Conservation (phyloP, 2,113 vertebrate species). For the Corythaixoides concolor region DNA sequence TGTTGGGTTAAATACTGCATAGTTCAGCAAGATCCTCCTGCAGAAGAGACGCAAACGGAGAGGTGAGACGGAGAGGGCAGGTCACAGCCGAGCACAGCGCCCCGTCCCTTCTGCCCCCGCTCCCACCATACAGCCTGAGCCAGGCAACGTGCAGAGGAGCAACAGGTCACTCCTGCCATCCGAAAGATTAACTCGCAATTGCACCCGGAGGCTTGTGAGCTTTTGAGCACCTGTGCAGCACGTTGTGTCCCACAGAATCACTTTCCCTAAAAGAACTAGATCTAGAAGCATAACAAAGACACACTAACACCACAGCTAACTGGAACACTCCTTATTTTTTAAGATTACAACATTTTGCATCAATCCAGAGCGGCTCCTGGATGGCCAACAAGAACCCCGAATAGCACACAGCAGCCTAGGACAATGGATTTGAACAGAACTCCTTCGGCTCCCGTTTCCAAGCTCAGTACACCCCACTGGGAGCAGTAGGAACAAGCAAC, state of each 20-base stretch:
- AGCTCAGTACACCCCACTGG: not conserved
- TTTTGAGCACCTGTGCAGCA: not conserved
- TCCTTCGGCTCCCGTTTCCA: not conserved
- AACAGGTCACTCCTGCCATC: not conserved
- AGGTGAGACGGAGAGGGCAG: not conserved
- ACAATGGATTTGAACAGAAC: not conserved
- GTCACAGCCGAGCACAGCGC: not conserved
- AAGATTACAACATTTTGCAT: not conserved
- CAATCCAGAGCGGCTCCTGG: not conserved
- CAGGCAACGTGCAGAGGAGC: not conserved
- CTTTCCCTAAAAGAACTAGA: not conserved
- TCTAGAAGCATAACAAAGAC: not conserved
- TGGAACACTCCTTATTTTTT: not conserved
- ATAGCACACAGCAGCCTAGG: not conserved
- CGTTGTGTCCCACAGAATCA: not conserved
- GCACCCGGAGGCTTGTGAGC: not conserved
- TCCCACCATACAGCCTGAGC: not conserved
- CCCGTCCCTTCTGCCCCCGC: not conserved
- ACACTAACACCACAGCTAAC: no score
- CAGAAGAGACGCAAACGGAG: not conserved
- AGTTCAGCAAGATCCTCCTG: conserved; percentile 95
- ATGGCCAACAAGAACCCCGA: not conserved
- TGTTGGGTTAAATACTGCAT: conserved; percentile 89
- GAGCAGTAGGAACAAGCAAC: not conserved
- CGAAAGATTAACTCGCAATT: not conserved